A percentile compares a stretch with the other conserved stretches of the same genome.
phyloP scores from a whole-genome alignment of 1,140 invertebrate genomes.

The Carposina sasakii region DNA sequence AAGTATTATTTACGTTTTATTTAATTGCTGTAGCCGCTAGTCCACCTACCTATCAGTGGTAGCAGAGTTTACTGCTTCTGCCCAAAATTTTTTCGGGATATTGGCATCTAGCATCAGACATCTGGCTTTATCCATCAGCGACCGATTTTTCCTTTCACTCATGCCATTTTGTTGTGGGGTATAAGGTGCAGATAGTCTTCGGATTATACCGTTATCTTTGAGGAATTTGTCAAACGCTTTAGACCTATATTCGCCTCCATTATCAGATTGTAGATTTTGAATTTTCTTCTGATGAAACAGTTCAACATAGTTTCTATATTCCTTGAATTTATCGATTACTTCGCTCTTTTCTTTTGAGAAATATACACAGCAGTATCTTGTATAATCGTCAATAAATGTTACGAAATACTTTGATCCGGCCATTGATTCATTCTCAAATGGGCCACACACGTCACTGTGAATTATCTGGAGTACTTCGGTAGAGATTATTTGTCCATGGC shows the following conservation, averaged over 20 bases:
- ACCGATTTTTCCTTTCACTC: not conserved
- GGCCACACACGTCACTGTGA: conserved; percentile 53
- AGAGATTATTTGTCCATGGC: too few relatives aligned
- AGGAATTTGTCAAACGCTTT: conserved; percentile 37
- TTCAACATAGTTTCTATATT: conserved; percentile 22
- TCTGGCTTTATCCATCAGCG: not conserved
- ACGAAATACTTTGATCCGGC: conserved; percentile 42
- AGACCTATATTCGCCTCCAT: conserved; percentile 51
- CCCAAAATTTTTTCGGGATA: not conserved
- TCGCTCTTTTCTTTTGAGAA: conserved; percentile 51
- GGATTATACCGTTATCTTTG: conserved; percentile 33
- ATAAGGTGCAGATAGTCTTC: conserved; percentile 25
- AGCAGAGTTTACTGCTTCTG: too few relatives aligned
- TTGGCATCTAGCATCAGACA: not conserved
- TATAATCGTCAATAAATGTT: conserved; percentile 57
- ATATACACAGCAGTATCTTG: conserved; percentile 41
- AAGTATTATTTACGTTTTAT: too few relatives aligned
- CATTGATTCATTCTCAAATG: conserved; percentile 37
- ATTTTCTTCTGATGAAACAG: conserved; percentile 11
- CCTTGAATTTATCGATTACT: conserved; percentile 35
- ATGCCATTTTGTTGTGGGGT: conserved; percentile 26
- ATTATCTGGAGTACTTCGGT: conserved; percentile 8
- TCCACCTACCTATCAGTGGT: too few relatives aligned
- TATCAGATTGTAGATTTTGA: conserved; percentile 36
- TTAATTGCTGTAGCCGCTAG: too few relatives aligned